Percentiles rank a stretch among this genome's conserved stretches.
Conservation (phyloP, 2,888 invertebrate genomes). For the Cybosia mesomella region DNA sequence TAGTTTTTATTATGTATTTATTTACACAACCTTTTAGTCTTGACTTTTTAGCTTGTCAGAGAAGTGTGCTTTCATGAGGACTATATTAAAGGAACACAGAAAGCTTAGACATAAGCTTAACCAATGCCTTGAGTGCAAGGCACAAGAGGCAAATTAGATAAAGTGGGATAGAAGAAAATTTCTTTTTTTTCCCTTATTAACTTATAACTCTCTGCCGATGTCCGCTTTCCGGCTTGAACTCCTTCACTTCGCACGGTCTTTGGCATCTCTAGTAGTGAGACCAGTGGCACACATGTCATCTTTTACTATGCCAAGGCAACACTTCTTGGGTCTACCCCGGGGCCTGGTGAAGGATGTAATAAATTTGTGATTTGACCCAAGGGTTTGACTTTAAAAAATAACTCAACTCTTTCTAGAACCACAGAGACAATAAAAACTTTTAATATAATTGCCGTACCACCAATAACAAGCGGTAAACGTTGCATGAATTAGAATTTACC, state of each 20-base stretch:
- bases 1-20: too few species aligned
- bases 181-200: too few species aligned
- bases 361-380: not conserved
- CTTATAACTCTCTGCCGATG: too few species aligned
- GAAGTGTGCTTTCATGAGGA: not conserved
- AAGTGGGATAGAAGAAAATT: not conserved
- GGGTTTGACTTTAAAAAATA: slow-evolving; percentile 21
- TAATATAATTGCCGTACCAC: slow-evolving; percentile 40
- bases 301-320: too few species aligned
- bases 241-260: too few species aligned
- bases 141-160: not conserved
- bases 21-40: too few species aligned
- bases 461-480: slow-evolving; percentile 52
- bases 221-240: too few species aligned
- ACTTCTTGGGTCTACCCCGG: too few species aligned
- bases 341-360: not conserved
- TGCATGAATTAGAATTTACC: slow-evolving; percentile 55
- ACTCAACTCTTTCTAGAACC: slow-evolving; percentile 35
- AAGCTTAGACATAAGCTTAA: not conserved
- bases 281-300: too few species aligned
- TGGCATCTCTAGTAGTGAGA: too few species aligned
- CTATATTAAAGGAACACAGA: not conserved
- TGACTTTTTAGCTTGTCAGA: not conserved
- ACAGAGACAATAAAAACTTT: slow-evolving; percentile 40
- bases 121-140: not conserved